Evolutionary conservation across 1,140 invertebrate genomes (phyloP).

Genomic region (Lycorma delicatula): DNA sequence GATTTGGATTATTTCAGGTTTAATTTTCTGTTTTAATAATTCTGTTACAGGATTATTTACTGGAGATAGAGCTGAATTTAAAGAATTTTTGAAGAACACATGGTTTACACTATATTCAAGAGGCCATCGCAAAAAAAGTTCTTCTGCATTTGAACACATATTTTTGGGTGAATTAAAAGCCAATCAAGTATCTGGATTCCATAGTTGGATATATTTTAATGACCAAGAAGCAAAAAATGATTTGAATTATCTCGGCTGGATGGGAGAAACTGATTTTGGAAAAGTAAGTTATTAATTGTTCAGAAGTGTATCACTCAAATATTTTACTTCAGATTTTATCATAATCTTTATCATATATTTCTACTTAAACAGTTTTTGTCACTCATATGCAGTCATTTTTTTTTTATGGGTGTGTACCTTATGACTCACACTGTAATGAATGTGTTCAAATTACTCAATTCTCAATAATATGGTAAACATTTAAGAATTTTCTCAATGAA

Average conservation of each 20-base stretch:
- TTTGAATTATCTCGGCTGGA: conserved; percentile 66
- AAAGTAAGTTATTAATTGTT: conserved; percentile 47
- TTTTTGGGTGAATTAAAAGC: conserved; percentile 71
- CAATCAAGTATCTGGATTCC: conserved; percentile 66
- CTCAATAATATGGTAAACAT: no score
- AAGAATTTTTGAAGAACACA: conserved; percentile 59
- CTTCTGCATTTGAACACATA: conserved; percentile 79
- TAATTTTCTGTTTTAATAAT: no score
- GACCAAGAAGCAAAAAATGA: conserved; percentile 55
- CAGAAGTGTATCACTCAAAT: background rate
- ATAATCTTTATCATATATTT: no score
- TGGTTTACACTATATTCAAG: conserved; percentile 78
- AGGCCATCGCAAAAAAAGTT: conserved; percentile 62
- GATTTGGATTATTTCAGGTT: no score
- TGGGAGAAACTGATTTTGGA: conserved; percentile 59
- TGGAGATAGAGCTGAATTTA: conserved; percentile 42
- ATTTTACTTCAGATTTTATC: no score
- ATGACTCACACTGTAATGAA: no score
- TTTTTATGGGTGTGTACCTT: no score
- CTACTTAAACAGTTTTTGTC: no score
- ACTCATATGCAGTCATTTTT: no score
- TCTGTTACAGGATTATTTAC: conserved; percentile 17
- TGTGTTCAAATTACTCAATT: no score
- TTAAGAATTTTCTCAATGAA: no score
- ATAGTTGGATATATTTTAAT: conserved; percentile 83